Percentiles rank a stretch among this genome's conserved stretches.
Evolutionary conservation across 2,888 invertebrate species (phyloP).

Genomic region (Thymelicus lineola): DNA sequence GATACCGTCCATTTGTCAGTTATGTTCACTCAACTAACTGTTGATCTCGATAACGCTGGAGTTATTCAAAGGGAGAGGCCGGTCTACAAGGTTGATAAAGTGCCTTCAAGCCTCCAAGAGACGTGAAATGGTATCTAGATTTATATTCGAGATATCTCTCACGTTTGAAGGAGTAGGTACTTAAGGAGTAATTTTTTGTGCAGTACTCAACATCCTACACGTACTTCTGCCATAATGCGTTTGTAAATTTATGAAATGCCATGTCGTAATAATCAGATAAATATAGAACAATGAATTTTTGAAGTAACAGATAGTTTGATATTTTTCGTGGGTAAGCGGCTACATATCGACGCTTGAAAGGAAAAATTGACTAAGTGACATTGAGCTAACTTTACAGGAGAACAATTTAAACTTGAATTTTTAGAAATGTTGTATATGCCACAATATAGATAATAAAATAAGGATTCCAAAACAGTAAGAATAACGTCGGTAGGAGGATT

Average conservation of each 20-base stretch:
- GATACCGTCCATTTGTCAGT: neutral
- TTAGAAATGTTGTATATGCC: too few species aligned
- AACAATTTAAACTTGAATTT: too few species aligned
- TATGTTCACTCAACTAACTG: conserved; percentile 7
- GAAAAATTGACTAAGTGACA: too few species aligned
- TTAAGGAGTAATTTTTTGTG: too few species aligned
- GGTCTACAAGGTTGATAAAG: conserved; percentile 23
- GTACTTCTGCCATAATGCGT: neutral
- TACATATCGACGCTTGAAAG: too few species aligned
- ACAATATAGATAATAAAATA: too few species aligned
- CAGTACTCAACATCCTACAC: neutral
- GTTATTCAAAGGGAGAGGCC: conserved; percentile 10
- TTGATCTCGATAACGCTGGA: conserved; percentile 23
- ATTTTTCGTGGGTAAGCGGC: too few species aligned
- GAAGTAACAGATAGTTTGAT: too few species aligned
- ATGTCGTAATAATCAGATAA: neutral
- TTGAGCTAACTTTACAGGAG: too few species aligned
- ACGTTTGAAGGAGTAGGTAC: neutral
- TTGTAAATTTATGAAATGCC: neutral
- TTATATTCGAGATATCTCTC: conserved; percentile 8
- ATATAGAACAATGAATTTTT: too few species aligned
- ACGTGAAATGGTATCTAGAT: conserved; percentile 18
- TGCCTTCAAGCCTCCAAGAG: conserved; percentile 1
- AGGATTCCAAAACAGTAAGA: too few species aligned
- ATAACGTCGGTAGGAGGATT: too few species aligned